Evolutionary conservation across 64 coral and sea anemone species (phyloP).

Genomic region (Stichodactyla helianthus): DNA sequence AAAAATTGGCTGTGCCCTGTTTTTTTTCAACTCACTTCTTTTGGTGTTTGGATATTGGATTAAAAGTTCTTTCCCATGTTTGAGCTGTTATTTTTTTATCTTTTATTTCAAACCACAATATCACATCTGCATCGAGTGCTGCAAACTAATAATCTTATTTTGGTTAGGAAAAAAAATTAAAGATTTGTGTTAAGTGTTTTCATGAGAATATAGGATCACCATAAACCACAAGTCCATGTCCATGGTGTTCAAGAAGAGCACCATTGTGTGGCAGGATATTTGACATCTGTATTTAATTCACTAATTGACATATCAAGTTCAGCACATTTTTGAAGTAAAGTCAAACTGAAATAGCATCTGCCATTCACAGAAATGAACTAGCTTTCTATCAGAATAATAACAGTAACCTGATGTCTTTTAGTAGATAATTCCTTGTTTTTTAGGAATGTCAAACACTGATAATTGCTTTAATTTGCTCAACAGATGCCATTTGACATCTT

Average conservation of each 20-base stretch:
- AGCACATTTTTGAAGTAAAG: neutral
- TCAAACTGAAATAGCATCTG: constrained; percentile 4
- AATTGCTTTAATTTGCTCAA: neutral
- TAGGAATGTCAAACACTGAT: neutral
- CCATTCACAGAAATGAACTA: neutral
- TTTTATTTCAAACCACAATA: too few relatives aligned
- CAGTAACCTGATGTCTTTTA: neutral
- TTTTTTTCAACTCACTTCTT: too few relatives aligned
- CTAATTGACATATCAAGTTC: neutral
- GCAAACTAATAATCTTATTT: too few relatives aligned
- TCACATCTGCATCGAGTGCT: too few relatives aligned
- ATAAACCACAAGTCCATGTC: neutral
- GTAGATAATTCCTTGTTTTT: neutral
- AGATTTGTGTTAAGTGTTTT: too few relatives aligned
- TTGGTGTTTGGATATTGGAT: too few relatives aligned
- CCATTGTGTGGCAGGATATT: neutral
- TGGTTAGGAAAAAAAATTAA: too few relatives aligned
- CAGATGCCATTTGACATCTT: neutral
- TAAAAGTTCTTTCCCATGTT: too few relatives aligned
- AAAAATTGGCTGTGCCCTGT: too few relatives aligned
- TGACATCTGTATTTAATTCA: neutral
- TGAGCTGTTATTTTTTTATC: too few relatives aligned
- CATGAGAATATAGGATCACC: too few relatives aligned
- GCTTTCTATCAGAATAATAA: neutral
- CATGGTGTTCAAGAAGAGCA: neutral